Evolutionary conservation across 2,113 vertebrate genomes (phyloP).

Genomic region (Eulemur rufifrons): DNA sequence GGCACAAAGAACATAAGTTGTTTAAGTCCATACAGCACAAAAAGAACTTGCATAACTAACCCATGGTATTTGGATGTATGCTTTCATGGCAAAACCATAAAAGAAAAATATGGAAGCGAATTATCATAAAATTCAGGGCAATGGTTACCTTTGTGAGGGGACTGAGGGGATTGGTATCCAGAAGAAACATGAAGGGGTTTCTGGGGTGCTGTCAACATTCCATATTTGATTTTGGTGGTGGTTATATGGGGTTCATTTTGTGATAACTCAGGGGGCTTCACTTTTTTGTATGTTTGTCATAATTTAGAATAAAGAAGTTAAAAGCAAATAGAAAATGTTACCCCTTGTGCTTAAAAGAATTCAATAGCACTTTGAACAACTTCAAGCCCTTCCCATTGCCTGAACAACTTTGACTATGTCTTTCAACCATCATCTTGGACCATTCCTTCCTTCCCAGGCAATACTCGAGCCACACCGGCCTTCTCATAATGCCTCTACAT

Average conservation of each 20-base stretch:
- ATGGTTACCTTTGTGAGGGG: not conserved
- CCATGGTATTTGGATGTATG: too few relatives aligned
- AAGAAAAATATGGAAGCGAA: not conserved
- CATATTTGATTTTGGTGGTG: not conserved
- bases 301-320: not conserved
- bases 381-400: not conserved
- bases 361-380: not conserved
- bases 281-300: constrained; percentile 12
- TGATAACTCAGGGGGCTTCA: not conserved
- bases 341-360: not conserved
- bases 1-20: not conserved
- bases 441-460: not conserved
- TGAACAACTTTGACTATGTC: not conserved
- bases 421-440: not conserved
- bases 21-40: not conserved
- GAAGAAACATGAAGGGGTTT: not conserved
- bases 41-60: not conserved
- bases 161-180: not conserved
- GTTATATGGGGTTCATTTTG: not conserved
- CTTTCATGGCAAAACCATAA: not conserved
- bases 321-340: not conserved
- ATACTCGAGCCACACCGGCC: not conserved
- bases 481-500: not conserved
- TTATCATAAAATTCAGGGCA: not conserved
- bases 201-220: not conserved